Percentiles rank a stretch among this genome's conserved stretches.
phyloP scores from a whole-genome alignment of 2,888 invertebrate species.

The Zootermopsis nevadensis region DNA sequence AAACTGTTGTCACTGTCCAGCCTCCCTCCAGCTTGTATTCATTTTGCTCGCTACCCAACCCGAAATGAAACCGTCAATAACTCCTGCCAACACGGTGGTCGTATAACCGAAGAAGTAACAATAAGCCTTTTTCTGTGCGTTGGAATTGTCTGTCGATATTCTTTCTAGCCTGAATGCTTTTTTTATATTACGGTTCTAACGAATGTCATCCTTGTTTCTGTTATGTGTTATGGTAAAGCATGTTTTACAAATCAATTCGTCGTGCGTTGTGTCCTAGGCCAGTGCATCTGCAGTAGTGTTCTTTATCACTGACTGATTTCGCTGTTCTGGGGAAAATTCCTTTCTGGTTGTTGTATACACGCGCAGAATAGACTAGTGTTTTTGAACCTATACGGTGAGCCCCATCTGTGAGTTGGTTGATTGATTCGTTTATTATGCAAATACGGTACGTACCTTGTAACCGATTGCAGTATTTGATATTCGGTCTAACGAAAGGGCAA shows the following conservation, averaged over 20 bases:
- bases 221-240: not conserved
- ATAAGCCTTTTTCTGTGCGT: not conserved
- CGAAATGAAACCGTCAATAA: slow-evolving; percentile 34
- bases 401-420: too few species aligned
- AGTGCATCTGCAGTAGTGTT: not conserved
- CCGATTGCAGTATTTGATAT: too few species aligned
- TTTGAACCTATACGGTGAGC: too few species aligned
- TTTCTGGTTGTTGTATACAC: not conserved
- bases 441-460: too few species aligned
- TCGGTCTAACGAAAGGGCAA: too few species aligned
- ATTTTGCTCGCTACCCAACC: not conserved
- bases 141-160: not conserved
- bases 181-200: not conserved
- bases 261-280: not conserved
- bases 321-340: too few species aligned
- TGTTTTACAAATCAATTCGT: not conserved
- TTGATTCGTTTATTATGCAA: too few species aligned
- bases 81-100: not conserved
- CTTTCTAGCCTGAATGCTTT: not conserved
- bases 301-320: too few species aligned
- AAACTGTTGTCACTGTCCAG: slow-evolving; percentile 23
- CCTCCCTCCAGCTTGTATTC: not conserved
- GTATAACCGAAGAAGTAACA: slow-evolving; percentile 5
- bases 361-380: not conserved
- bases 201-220: not conserved